Evolutionary conservation across 2,113 vertebrate genomes (phyloP).

Genomic region (Prunella himalayana): DNA sequence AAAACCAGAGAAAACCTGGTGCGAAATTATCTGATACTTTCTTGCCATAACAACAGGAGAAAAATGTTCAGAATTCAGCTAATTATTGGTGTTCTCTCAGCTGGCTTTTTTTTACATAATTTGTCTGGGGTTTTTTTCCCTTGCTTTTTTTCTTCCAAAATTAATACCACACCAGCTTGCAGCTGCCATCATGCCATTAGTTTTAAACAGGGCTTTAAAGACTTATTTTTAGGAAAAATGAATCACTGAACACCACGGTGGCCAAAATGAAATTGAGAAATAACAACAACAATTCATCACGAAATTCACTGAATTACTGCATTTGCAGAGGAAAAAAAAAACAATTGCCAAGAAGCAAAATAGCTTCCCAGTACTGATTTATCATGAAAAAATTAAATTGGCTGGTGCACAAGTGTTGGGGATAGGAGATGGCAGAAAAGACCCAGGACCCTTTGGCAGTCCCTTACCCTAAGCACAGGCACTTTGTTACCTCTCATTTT

Average conservation of each 20-base stretch:
- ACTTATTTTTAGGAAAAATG: constrained; percentile 39
- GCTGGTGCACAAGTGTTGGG: not conserved
- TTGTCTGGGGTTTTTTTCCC: not conserved
- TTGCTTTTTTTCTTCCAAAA: not conserved
- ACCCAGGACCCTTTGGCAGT: not conserved
- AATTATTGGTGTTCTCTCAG: constrained; percentile 10
- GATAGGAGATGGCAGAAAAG: not conserved
- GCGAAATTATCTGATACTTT: rapidly evolving
- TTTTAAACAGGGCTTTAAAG: constrained; percentile 24
- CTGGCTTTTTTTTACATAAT: not conserved
- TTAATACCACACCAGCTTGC: constrained; percentile 20
- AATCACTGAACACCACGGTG: not conserved
- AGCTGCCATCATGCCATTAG: constrained; percentile 8
- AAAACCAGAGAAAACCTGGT: not conserved
- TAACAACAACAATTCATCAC: not conserved
- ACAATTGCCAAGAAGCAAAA: constrained; percentile 33
- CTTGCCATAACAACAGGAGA: not conserved
- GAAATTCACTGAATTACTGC: not conserved
- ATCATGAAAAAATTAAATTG: constrained; percentile 14
- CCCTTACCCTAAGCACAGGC: not conserved
- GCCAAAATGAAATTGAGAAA: constrained; percentile 28
- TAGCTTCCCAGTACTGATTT: constrained; percentile 35
- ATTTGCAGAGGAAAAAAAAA: not conserved
- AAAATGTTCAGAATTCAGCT: not conserved
- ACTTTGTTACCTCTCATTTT: constrained; percentile 15